Evolutionary conservation across 2,113 vertebrate genomes (phyloP).

Genomic region (Callionymus lyra): DNA sequence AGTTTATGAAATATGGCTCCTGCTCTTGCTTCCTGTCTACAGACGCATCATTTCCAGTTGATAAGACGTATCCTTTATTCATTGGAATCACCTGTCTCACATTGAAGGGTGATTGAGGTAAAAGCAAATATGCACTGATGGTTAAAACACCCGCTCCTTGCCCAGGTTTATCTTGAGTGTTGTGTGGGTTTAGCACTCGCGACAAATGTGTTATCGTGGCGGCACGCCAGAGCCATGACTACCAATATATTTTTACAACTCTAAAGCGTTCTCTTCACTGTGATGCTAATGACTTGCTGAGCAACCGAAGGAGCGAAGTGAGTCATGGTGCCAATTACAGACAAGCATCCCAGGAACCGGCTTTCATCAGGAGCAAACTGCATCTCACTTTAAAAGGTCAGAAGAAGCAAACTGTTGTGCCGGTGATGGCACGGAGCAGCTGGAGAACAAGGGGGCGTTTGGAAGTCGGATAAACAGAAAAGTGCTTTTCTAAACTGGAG

Average conservation of each 20-base stretch:
- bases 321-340: slow-evolving; percentile 44
- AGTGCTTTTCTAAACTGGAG: too few species aligned
- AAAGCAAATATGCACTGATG: too few species aligned
- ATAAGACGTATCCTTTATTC: too few species aligned
- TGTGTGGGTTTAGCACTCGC: slow-evolving; percentile 27
- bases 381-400: slow-evolving; percentile 51
- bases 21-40: slow-evolving; percentile 2
- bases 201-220: slow-evolving; percentile 25
- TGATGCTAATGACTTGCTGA: slow-evolving; percentile 35
- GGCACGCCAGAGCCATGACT: slow-evolving; percentile 15
- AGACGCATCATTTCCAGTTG: too few species aligned
- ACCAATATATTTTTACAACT: slow-evolving; percentile 34
- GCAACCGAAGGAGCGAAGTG: slow-evolving; percentile 24
- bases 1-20: slow-evolving; percentile 34
- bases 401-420: slow-evolving; percentile 37
- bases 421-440: slow-evolving; percentile 8
- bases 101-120: slow-evolving; percentile 6
- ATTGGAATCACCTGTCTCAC: too few species aligned
- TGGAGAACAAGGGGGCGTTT: slow-evolving; percentile 3
- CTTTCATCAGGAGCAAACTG: slow-evolving; percentile 38
- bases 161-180: too few species aligned
- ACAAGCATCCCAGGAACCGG: slow-evolving; percentile 13
- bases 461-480: too few species aligned
- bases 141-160: slow-evolving; percentile 31
- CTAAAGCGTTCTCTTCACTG: slow-evolving; percentile 12